Base-by-base conservation (phyloP, 2,888 invertebrate species). In the Himalopsyche kuldschensis region DNA sequence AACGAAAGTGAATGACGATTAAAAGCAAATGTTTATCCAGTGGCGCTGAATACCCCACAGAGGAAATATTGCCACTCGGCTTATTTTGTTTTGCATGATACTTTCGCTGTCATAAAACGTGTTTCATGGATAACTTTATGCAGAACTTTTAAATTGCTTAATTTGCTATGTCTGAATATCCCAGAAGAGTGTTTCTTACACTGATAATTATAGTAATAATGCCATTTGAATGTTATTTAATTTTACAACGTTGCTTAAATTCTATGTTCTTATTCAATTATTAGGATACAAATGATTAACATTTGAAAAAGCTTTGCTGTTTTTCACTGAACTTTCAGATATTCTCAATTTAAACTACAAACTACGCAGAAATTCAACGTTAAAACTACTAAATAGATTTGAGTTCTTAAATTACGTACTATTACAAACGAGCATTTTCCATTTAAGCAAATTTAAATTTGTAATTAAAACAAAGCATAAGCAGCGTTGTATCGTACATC, bases 1-100 rank as follows among this genome's bases (percentile, higher is more conserved):
- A 86, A 84, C 82, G 86, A 86, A 84, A 86, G 86, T 85, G 84
- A 86, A 86, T 84, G 86, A 83, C 86, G 86, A 86, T 86, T 86
- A 86, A 86, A 86, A 86, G 85, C 85, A 86, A 86, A 86, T 85
- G 86, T 86, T 86, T 86, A 86, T 84, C 82, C 84, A 84, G 85
- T 81, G 69, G 78, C 78, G 85, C 84, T 80, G 86, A 84, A 83
- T 86, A 86, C 82, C 84, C 84, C 85, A 69, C 86, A 81, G 83
- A 83, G 86, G 84, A 84, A 86, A 84, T 83, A 83, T 86, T 78
- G 83, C 63, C 80, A 55, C 55, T 78, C 41, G 32, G 69, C 77
- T 41, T 77, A 76, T 78, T 75, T 30, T 78, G 79, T 76, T 83
- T 30, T 30, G 32, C 75, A 30, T 48, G 47, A 24, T 77, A 41